phyloP scores from a whole-genome alignment of 2,888 invertebrate genomes.

The Ophraella communa region DNA sequence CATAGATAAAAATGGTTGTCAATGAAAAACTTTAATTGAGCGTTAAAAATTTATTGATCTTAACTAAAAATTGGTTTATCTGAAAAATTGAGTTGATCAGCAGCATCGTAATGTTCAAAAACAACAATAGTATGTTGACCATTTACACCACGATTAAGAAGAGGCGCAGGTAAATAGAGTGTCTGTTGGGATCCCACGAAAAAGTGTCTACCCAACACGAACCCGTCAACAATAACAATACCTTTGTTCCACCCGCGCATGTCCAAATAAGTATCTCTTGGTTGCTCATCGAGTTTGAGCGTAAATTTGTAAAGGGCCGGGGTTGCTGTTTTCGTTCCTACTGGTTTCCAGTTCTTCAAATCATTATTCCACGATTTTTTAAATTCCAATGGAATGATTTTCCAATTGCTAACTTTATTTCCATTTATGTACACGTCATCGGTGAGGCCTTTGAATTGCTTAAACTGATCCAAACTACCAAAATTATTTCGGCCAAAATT shows the following conservation, averaged over 20 bases:
- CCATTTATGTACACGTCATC: slow-evolving; percentile 53
- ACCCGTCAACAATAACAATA: slow-evolving; percentile 75
- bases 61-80: slow-evolving; percentile 38
- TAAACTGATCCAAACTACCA: slow-evolving; percentile 56
- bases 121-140: slow-evolving; percentile 47
- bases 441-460: slow-evolving; percentile 52
- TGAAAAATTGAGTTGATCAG: slow-evolving; percentile 41
- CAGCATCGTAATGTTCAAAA: slow-evolving; percentile 50
- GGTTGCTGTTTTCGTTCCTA: slow-evolving; percentile 31
- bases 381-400: slow-evolving; percentile 38
- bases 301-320: slow-evolving; percentile 29
- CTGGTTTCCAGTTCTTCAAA: slow-evolving; percentile 49
- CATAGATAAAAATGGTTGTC: no score
- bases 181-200: slow-evolving; percentile 81
- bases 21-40: no score
- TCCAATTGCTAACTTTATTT: slow-evolving; percentile 30
- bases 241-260: slow-evolving; percentile 39
- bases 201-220: slow-evolving; percentile 87
- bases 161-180: slow-evolving; percentile 79
- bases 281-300: slow-evolving; percentile 20
- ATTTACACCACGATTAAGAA: slow-evolving; percentile 63
- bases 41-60: background rate
- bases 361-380: slow-evolving; percentile 50
- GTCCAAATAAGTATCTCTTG: slow-evolving; percentile 35
- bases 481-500: slow-evolving; percentile 82